Evolutionary conservation across 2,113 vertebrate genomes (phyloP).

Genomic region (Eubucco bourcierii): DNA sequence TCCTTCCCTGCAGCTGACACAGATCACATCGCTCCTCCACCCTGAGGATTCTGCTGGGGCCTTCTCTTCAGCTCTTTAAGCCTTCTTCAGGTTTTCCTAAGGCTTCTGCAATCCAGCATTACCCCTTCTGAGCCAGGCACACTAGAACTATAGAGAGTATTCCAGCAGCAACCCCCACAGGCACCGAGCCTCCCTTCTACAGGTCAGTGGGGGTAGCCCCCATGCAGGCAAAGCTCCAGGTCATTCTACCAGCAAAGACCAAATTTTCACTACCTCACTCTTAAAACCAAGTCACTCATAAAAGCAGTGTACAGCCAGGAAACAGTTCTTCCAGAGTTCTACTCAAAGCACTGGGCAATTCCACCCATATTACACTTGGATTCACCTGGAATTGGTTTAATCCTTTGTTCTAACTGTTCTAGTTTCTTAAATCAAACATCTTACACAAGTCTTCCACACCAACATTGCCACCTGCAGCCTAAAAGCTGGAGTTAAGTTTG

Average conservation of each 20-base stretch:
- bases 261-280: neutral
- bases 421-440: neutral
- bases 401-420: neutral
- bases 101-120: neutral
- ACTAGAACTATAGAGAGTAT: neutral
- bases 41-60: neutral
- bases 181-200: neutral
- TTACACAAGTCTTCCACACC: neutral
- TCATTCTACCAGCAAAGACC: neutral
- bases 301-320: neutral
- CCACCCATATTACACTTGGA: neutral
- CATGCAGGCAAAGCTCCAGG: neutral
- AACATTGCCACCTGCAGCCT: neutral
- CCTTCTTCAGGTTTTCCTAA: neutral
- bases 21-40: neutral
- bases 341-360: neutral
- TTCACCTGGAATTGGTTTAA: neutral
- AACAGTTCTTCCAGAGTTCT: neutral
- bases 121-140: neutral
- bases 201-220: neutral
- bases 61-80: neutral
- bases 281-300: neutral
- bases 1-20: neutral
- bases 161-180: neutral
- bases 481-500: neutral